Base-by-base conservation (phyloP, 2,113 vertebrate genomes). In the Stictonetta naevosa region DNA sequence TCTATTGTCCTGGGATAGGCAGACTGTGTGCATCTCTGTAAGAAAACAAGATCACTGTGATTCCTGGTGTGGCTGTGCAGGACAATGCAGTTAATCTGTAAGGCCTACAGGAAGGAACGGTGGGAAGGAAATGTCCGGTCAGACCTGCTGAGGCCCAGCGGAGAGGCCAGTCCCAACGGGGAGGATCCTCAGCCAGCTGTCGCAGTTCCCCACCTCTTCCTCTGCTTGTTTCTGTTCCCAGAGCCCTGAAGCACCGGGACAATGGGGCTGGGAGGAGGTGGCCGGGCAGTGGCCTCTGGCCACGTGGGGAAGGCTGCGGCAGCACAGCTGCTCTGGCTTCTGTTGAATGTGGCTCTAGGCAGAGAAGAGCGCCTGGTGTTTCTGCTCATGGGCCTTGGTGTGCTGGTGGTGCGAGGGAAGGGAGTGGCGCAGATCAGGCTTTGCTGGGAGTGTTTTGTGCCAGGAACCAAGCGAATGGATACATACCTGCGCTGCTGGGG, bases 291-390 rank as follows among this genome's bases (percentile, higher is more conserved):
- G 36, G 58, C 46, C 69, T 19, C 58, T 40, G 36, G 58, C 46
- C 66, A 19, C 58, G 40, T 19, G 40, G 28, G 4, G 11, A 16
- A 46, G 29, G 23, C 71, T 25, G 5, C 16, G 20, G 56, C 36
- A 8, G 0, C 0, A 0, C 55, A 59, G 83, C 58, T 34, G 42
- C 25, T 88, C 8, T 16, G 34, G 9, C 44, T 88, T 17, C 34
- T 53, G 4, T 13, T 12, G 1, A 21, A 3, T 5, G 25, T 40
- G 18, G 8, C 18, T 31, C 26, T 2, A 28, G 7, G 29, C 28
- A 38, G 25, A 68, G 53, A 60, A 46, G 10, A 63, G 36, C 3
- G 8, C 38, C 21, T 29, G 9, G 5, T 48, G 10, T 26, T 86
- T 75, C 74, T 77, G 15, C 14, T 19, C 1, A 0, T 2, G 3